A percentile compares a stretch with the other conserved stretches of the same genome.
phyloP scores from a whole-genome alignment of 2,888 invertebrate species.

The Oasisia sp. region DNA sequence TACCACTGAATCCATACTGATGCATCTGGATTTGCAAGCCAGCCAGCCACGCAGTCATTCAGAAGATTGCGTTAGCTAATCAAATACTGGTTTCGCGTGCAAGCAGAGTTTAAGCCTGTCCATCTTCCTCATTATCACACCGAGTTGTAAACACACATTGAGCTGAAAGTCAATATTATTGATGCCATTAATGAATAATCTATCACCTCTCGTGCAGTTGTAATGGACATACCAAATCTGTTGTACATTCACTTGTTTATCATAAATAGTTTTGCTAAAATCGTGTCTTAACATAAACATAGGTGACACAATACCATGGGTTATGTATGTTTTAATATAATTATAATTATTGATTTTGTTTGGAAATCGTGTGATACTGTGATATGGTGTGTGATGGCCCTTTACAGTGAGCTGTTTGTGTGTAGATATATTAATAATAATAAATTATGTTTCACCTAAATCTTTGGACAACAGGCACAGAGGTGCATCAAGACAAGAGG shows the following conservation, averaged over 20 bases:
- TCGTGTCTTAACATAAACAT: no score
- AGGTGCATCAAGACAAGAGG: no score
- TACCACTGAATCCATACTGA: not conserved
- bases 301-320: no score
- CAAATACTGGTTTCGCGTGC: not conserved
- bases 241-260: not conserved
- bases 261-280: not conserved
- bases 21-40: not conserved
- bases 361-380: no score
- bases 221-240: not conserved
- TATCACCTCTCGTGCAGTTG: not conserved
- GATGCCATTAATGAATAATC: not conserved
- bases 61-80: constrained; percentile 6
- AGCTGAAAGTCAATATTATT: not conserved
- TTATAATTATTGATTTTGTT: not conserved
- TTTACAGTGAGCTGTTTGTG: no score
- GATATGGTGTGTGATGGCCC: no score
- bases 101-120: not conserved
- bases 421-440: no score
- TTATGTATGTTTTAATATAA: no score
- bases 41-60: not conserved
- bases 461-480: no score
- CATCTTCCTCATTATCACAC: not conserved
- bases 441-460: no score
- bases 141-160: not conserved